These are phyloP conservation scores for Mycteria americana DNA, from an alignment of 2,797 vertebrate species.

Conservation along the genomic window DNA sequence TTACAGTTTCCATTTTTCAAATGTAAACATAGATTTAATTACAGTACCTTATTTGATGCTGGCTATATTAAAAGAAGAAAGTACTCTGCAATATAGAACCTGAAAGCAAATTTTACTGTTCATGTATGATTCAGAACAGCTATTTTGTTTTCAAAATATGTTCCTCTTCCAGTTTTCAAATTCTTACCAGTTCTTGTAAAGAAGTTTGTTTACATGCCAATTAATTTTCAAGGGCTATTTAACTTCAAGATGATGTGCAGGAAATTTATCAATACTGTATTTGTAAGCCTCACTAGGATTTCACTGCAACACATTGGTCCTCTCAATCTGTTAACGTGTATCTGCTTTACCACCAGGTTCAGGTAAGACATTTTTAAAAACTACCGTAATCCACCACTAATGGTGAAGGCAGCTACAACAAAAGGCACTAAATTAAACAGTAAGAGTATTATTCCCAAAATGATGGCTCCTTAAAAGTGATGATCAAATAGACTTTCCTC, in stretches of 20 bases:
- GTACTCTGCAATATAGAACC: background rate
- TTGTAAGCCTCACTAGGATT: background rate
- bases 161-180: background rate
- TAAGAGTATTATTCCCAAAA: background rate
- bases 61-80: background rate
- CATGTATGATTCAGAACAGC: background rate
- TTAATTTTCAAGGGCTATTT: background rate
- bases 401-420: background rate
- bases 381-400: background rate
- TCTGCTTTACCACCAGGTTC: background rate
- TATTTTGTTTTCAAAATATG: background rate
- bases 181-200: background rate
- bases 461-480: background rate
- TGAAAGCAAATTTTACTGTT: background rate
- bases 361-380: background rate
- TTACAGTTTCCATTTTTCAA: background rate
- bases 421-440: constrained; percentile 2
- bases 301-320: background rate
- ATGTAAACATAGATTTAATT: background rate
- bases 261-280: background rate
- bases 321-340: background rate
- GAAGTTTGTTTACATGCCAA: background rate
- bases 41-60: background rate
- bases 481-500: background rate
- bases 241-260: background rate